These are phyloP conservation scores for Zaprionus capensis DNA, from an alignment of 1,140 invertebrate species.

Conservation along the genomic window DNA sequence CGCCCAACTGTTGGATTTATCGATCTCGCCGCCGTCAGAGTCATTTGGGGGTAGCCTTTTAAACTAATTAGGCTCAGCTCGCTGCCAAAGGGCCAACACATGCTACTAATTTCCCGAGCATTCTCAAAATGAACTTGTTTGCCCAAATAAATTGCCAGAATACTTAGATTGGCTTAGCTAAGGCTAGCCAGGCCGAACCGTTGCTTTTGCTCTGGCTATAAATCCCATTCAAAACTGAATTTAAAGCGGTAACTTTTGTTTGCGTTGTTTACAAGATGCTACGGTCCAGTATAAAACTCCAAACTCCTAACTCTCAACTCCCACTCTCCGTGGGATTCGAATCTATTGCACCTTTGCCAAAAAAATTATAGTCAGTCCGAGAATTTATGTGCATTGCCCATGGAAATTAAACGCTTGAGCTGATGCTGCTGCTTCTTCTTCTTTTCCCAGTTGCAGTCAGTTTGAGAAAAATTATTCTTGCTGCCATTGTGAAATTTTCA, in stretches of 20 bases:
- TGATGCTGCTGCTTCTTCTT: conserved; percentile 62
- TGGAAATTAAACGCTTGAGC: conserved; percentile 68
- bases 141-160: conserved; percentile 68
- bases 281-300: not conserved
- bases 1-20: conserved; percentile 76
- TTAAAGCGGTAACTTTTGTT: conserved; percentile 63
- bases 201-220: conserved; percentile 49
- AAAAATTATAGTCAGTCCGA: conserved; percentile 57
- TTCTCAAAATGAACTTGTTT: conserved; percentile 68
- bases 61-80: conserved; percentile 72
- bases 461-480: conserved; percentile 64
- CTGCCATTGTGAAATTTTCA: conserved; percentile 49
- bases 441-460: conserved; percentile 28
- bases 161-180: conserved; percentile 32
- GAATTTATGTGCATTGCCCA: conserved; percentile 69
- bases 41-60: conserved; percentile 56
- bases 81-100: conserved; percentile 54
- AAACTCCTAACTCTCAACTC: not conserved
- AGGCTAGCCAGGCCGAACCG: conserved; percentile 9
- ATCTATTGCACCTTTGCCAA: conserved; percentile 28
- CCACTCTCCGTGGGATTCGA: not conserved
- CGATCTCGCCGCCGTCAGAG: conserved; percentile 46
- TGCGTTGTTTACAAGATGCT: conserved; percentile 64
- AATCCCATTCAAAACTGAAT: conserved; percentile 68
- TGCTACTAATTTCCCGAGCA: conserved; percentile 66